Percentiles rank a stretch among this genome's conserved stretches.
phyloP scores from a whole-genome alignment of 2,888 invertebrate genomes.

The Trissolcus japonicus region DNA sequence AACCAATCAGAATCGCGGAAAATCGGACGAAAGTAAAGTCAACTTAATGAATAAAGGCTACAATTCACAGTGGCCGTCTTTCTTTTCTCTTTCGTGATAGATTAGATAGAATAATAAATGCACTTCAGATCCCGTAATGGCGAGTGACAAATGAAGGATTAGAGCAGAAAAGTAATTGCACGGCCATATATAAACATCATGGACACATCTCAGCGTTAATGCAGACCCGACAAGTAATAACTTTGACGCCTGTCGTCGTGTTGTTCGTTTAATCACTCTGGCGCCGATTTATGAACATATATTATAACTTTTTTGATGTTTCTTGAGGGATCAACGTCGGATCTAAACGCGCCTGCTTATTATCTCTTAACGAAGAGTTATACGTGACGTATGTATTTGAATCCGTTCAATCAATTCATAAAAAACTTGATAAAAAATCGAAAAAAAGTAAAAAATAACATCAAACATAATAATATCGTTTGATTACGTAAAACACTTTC shows the following conservation, averaged over 20 bases:
- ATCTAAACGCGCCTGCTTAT: constrained; percentile 13
- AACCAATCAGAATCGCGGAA: too few relatives aligned
- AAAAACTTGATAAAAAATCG: too few relatives aligned
- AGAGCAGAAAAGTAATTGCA: constrained; percentile 20
- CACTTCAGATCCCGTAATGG: neutral
- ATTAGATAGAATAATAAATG: too few relatives aligned
- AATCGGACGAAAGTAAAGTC: too few relatives aligned
- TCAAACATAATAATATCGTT: too few relatives aligned
- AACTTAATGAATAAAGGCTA: too few relatives aligned
- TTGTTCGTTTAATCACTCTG: neutral
- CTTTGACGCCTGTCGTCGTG: neutral
- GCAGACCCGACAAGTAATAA: neutral
- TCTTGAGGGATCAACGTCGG: constrained; percentile 24
- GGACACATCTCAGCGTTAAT: constrained; percentile 33
- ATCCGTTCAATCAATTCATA: too few relatives aligned
- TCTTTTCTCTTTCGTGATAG: too few relatives aligned
- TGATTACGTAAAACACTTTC: too few relatives aligned
- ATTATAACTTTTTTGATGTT: constrained; percentile 5
- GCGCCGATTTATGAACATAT: neutral
- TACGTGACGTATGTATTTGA: too few relatives aligned
- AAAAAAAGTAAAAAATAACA: too few relatives aligned
- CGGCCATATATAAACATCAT: constrained; percentile 24
- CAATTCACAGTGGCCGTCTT: too few relatives aligned
- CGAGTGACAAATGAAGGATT: constrained; percentile 11
- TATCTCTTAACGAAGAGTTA: constrained; percentile 5